These are phyloP conservation scores for Rhinoderma darwinii DNA, from an alignment of 2,113 vertebrate species.

Conservation along the genomic window DNA sequence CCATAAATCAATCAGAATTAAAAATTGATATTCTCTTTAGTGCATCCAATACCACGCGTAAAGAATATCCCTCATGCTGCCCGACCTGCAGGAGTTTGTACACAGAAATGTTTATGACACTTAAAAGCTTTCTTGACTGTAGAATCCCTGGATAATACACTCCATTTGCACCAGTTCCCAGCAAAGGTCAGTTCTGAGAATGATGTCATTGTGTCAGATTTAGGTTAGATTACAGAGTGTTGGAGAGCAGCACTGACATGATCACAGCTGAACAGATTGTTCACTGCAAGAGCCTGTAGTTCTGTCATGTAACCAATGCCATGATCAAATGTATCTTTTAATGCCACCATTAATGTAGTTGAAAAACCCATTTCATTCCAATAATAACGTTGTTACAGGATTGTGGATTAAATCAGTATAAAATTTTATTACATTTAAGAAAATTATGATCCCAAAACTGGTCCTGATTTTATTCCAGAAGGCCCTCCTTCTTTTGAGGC, in stretches of 20 bases:
- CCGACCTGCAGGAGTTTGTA: constrained; percentile 48
- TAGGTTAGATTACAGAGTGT: constrained; percentile 41
- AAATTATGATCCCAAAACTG: not conserved
- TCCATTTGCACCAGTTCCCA: constrained; percentile 57
- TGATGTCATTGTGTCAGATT: constrained; percentile 48
- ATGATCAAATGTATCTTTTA: not conserved
- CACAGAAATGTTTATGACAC: constrained; percentile 55
- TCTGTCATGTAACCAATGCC: not conserved
- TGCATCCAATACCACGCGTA: constrained; percentile 49
- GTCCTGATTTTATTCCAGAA: not conserved
- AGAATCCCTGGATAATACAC: constrained; percentile 54
- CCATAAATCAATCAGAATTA: constrained; percentile 55
- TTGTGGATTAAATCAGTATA: not conserved
- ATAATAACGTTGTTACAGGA: not conserved
- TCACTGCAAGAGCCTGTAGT: constrained; percentile 8
- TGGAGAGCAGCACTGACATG: not conserved
- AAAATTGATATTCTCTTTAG: constrained; percentile 59
- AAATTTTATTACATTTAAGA: not conserved
- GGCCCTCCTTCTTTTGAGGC: not conserved
- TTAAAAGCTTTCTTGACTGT: constrained; percentile 57
- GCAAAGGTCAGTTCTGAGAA: constrained; percentile 51
- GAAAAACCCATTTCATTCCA: not conserved
- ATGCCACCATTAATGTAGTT: not conserved
- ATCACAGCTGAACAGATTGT: constrained; percentile 26
- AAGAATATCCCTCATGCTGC: constrained; percentile 45